Conservation (phyloP, 2,888 invertebrate species). For the Agrotis clavis region DNA sequence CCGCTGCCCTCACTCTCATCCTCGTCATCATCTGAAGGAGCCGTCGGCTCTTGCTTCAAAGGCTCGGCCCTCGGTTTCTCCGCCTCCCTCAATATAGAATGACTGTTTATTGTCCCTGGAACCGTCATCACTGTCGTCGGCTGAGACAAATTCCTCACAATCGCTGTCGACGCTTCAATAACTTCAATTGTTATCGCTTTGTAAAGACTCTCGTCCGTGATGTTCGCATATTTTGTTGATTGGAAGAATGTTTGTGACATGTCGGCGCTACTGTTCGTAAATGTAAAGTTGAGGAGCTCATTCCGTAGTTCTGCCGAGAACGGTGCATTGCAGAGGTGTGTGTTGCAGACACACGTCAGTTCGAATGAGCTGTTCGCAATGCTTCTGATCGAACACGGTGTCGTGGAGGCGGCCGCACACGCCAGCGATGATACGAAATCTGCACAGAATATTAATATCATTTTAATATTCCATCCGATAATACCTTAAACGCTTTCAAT, state of each 20-base stretch:
- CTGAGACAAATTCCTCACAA: slow-evolving; percentile 61
- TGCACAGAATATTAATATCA: slow-evolving; percentile 68
- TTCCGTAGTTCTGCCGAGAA: slow-evolving; percentile 75
- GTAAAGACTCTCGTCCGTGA: slow-evolving; percentile 73
- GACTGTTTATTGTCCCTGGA: slow-evolving; percentile 53
- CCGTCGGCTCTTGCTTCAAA: slow-evolving; percentile 82
- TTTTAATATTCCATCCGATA: slow-evolving; percentile 52
- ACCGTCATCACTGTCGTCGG: slow-evolving; percentile 57
- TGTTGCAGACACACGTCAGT: slow-evolving; percentile 80
- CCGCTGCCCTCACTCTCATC: slow-evolving; percentile 87
- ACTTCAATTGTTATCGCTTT: slow-evolving; percentile 71
- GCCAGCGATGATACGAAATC: slow-evolving; percentile 79
- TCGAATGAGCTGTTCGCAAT: slow-evolving; percentile 72
- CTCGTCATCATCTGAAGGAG: slow-evolving; percentile 86
- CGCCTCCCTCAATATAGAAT: slow-evolving; percentile 57
- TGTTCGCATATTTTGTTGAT: slow-evolving; percentile 74
- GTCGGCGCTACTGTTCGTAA: slow-evolving; percentile 67
- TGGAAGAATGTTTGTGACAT: slow-evolving; percentile 77
- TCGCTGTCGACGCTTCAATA: slow-evolving; percentile 48
- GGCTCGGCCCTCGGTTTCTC: slow-evolving; percentile 80
- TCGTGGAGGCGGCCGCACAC: slow-evolving; percentile 72
- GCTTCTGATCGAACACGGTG: slow-evolving; percentile 76
- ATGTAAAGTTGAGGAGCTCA: slow-evolving; percentile 78
- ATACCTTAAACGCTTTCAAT: slow-evolving; percentile 50
- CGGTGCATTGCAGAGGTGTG: slow-evolving; percentile 81